These are phyloP conservation scores for Agonopterix subpropinquella DNA, from an alignment of 2,888 invertebrate genomes.

Conservation along the genomic window DNA sequence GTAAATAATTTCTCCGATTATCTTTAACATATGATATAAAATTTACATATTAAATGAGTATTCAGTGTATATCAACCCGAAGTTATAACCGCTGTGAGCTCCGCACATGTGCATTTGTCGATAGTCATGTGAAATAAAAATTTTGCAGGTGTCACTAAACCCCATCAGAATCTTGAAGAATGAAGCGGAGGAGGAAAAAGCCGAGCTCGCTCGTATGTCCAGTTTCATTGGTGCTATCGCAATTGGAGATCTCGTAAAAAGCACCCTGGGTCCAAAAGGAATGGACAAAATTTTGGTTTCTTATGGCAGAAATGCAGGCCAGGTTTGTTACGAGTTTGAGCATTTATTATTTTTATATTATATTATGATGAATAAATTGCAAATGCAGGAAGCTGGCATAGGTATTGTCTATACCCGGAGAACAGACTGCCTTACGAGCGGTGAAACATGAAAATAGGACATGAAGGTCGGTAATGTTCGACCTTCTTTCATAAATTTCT, in stretches of 20 bases:
- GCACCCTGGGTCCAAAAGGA: slow-evolving; percentile 98
- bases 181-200: slow-evolving; percentile 98
- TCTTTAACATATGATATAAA: too few species aligned
- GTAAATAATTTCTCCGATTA: background rate
- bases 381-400: too few species aligned
- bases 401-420: too few species aligned
- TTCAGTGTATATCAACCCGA: slow-evolving; percentile 10
- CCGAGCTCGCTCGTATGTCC: slow-evolving; percentile 97
- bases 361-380: too few species aligned
- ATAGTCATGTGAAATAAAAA: background rate
- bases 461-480: too few species aligned
- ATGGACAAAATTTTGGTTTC: slow-evolving; percentile 96
- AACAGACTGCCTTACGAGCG: too few species aligned
- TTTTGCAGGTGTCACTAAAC: slow-evolving; percentile 87
- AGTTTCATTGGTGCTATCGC: slow-evolving; percentile 99
- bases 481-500: too few species aligned
- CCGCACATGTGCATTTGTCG: slow-evolving; percentile 39
- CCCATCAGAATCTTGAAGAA: slow-evolving; percentile 95
- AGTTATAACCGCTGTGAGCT: slow-evolving; percentile 31
- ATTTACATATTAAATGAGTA: slow-evolving; percentile 3
- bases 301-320: slow-evolving; percentile 85
- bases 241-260: slow-evolving; percentile 98
- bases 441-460: too few species aligned
- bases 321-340: slow-evolving; percentile 35
- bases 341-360: too few species aligned